Evolutionary conservation across 1,140 invertebrate species (phyloP).

Genomic region (Phthorimaea operculella): DNA sequence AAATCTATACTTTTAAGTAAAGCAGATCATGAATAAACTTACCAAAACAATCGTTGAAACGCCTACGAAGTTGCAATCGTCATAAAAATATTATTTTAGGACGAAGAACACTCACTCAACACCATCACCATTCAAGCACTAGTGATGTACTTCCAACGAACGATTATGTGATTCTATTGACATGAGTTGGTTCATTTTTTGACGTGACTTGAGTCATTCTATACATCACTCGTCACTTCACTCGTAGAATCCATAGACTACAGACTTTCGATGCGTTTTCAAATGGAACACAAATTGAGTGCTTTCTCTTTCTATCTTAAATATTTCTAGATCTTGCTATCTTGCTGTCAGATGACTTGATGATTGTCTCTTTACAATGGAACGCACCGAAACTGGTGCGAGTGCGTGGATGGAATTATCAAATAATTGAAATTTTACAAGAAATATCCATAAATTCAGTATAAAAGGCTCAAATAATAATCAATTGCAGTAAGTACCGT

Average conservation of each 20-base stretch:
- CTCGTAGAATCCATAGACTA: too few species aligned
- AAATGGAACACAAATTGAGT: neutral
- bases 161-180: neutral
- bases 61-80: neutral
- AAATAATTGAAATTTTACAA: neutral
- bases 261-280: too few species aligned
- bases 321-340: neutral
- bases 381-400: neutral
- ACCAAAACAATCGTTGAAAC: neutral
- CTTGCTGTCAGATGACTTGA: neutral
- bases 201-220: too few species aligned
- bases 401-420: neutral
- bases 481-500: neutral
- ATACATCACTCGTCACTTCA: too few species aligned
- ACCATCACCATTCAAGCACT: neutral
- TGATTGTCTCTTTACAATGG: neutral
- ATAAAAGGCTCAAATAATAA: neutral
- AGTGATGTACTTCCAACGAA: neutral
- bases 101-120: slow-evolving; percentile 1
- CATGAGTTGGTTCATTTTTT: neutral
- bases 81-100: slow-evolving; percentile 6
- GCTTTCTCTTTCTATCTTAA: too few species aligned
- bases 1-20: neutral
- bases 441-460: neutral
- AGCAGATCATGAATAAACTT: neutral